Evolutionary conservation across 2,113 vertebrate species (phyloP).

Genomic region (Pteruthius melanotis): DNA sequence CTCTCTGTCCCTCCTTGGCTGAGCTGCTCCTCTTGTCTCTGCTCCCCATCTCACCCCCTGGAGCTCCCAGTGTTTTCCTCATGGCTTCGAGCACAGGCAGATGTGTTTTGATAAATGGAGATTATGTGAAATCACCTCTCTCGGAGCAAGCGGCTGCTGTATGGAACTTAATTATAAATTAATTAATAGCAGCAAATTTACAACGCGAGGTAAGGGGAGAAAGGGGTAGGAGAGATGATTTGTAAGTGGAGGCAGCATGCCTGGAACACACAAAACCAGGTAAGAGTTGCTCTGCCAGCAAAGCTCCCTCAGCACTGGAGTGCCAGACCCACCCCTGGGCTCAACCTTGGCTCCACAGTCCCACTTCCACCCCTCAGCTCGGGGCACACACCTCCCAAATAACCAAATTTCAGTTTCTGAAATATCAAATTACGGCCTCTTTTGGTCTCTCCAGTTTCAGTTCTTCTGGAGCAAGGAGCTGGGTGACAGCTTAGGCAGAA

Average conservation of each 20-base stretch:
- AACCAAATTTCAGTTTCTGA: background rate
- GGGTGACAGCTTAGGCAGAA: background rate
- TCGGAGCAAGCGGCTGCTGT: background rate
- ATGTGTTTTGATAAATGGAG: conserved; percentile 16
- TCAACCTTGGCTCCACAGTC: background rate
- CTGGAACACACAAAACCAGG: background rate
- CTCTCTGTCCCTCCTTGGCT: fast-evolving
- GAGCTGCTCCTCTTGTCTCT: background rate
- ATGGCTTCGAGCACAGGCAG: background rate
- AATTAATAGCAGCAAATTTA: conserved; percentile 28
- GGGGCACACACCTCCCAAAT: background rate
- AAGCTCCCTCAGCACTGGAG: background rate
- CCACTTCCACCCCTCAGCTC: background rate
- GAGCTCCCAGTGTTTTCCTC: background rate
- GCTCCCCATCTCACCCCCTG: background rate
- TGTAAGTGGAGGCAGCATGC: background rate
- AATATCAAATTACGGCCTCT: fast-evolving
- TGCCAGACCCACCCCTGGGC: background rate
- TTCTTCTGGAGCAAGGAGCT: background rate
- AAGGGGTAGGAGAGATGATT: background rate
- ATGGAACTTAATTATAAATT: conserved; percentile 43
- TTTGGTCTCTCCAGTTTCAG: background rate
- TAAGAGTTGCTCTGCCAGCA: background rate
- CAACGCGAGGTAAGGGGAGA: background rate
- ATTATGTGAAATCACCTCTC: conserved; percentile 2